Evolutionary conservation across 2,797 vertebrate species (phyloP), one percentile per base, ranked within the genome.

Genomic region (Argyrosomus regius): DNA sequence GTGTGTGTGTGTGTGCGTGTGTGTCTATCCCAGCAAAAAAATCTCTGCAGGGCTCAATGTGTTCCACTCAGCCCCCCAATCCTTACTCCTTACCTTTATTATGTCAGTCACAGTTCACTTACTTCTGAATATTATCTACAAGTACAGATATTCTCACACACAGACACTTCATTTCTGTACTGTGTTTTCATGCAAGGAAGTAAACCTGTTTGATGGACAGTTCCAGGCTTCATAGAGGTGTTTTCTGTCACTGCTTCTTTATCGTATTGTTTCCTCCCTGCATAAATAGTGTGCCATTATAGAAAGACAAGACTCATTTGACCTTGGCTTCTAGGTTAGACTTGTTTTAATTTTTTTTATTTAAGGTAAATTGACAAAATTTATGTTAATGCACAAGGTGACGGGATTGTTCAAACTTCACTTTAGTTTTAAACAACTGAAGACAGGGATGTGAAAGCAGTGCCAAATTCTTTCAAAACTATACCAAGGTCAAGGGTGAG

Each of bases 51-150:
- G 70, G 22, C 50, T 77, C 54, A 53, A 0, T 56, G 70, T 79
- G 69, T 76, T 75, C 53, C 56, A 83, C 66, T 72, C 45, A 43
- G 61, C 73, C 78, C 54, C 63, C 60, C 69, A 68, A 26, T 85
- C 31, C 56, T 63, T 57, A 54, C 66, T 68, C 61, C 31, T 82
- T 68, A 64, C 65, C 80, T 83, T 80, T 77, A 81, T 73, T 26
- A 60, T 85, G 82, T 86, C 85, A 84, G 87, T 86, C 85, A 85
- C 84, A 85, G 82, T 75, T 89, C 85, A 87, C 80, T 80, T 80
- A 69, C 65, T 71, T 66, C 50, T 83, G 87, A 85, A 87, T 80
- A 81, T 26, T 57, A 80, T 74, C 68, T 46, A 48, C 67, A 45
- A 46, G 39, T n/a, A 18, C 60, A 70, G 24, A 73, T 26, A 45